These are phyloP conservation scores for Chrysina gloriosa DNA, from an alignment of 2,888 invertebrate genomes.

Conservation along the genomic window DNA sequence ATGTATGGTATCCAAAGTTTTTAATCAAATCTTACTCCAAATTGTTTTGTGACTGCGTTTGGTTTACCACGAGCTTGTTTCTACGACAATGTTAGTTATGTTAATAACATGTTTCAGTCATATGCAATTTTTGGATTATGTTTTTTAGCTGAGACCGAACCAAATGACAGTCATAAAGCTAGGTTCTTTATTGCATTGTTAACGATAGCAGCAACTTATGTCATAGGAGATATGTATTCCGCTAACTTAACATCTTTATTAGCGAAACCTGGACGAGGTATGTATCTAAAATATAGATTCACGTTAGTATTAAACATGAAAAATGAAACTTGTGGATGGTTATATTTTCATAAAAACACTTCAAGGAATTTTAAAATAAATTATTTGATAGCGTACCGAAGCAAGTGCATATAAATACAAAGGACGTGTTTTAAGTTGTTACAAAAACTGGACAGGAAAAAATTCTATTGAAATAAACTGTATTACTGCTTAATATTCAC, in stretches of 20 bases:
- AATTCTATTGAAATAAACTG: too few relatives aligned
- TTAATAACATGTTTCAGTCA: not conserved
- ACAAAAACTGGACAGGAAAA: too few relatives aligned
- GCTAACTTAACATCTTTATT: constrained; percentile 81
- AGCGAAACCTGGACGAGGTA: constrained; percentile 75
- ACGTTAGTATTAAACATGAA: too few relatives aligned
- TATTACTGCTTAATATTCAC: too few relatives aligned
- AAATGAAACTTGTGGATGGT: too few relatives aligned
- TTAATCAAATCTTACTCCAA: constrained; percentile 59
- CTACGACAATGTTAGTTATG: constrained; percentile 74
- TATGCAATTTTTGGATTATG: constrained; percentile 14
- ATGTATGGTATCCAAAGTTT: constrained; percentile 67
- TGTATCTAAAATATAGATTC: too few relatives aligned
- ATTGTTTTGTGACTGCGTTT: constrained; percentile 73
- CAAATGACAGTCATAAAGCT: constrained; percentile 74
- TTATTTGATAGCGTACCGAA: too few relatives aligned
- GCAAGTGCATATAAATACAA: too few relatives aligned
- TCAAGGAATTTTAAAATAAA: too few relatives aligned
- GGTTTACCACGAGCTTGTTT: constrained; percentile 79
- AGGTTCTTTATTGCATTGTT: constrained; percentile 77
- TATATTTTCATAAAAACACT: too few relatives aligned
- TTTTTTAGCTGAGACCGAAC: constrained; percentile 69
- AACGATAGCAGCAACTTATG: constrained; percentile 81
- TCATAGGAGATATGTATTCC: constrained; percentile 82
- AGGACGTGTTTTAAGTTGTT: too few relatives aligned